phyloP scores from a whole-genome alignment of 92 coral and sea anemone species.

The Porites divaricata region DNA sequence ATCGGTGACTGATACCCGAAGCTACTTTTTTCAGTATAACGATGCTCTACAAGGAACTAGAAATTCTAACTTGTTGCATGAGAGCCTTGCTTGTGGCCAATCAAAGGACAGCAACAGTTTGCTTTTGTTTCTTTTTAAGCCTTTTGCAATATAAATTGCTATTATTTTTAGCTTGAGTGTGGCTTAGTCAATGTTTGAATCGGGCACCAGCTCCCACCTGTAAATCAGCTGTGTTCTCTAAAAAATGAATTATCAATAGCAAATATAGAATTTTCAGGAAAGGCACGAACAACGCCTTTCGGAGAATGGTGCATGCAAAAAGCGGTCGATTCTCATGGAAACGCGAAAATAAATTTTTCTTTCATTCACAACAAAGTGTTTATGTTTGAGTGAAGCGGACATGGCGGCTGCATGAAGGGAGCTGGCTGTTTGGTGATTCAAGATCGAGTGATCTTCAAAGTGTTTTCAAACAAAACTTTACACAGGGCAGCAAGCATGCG shows the following conservation, averaged over 20 bases:
- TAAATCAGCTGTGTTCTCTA: conserved; percentile 18
- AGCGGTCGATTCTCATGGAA: not conserved
- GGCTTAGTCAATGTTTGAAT: not conserved
- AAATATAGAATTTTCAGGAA: not conserved
- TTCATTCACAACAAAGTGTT: not conserved
- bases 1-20: too few relatives aligned
- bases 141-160: not conserved
- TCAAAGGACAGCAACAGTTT: not conserved
- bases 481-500: conserved; percentile 47
- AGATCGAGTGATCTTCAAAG: conserved; percentile 22
- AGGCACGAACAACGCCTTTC: too few relatives aligned
- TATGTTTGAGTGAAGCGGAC: conserved; percentile 9
- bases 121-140: not conserved
- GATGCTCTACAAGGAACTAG: too few relatives aligned
- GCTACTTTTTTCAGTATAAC: too few relatives aligned
- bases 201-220: conserved; percentile 28
- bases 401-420: not conserved
- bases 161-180: not conserved
- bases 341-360: not conserved
- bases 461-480: conserved; percentile 38
- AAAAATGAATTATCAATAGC: not conserved
- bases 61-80: not conserved
- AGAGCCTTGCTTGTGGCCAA: not conserved
- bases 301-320: not conserved
- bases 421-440: conserved; percentile 7